Percentiles rank a stretch among this genome's conserved stretches.
Conservation (phyloP, 2,797 vertebrate genomes). For the Xenops minutus region DNA sequence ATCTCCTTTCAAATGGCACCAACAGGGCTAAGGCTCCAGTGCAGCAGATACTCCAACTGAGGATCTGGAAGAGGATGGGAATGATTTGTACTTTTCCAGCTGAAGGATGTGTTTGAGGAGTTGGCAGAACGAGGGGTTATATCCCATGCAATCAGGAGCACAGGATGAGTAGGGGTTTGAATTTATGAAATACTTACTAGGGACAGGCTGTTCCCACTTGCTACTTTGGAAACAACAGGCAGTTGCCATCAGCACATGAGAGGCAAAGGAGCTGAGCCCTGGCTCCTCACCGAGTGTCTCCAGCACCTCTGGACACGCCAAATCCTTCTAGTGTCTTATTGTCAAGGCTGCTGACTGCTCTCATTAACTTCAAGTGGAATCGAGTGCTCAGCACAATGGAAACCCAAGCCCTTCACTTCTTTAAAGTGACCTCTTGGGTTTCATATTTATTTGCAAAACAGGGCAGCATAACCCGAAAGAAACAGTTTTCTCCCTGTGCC, state of each 20-base stretch:
- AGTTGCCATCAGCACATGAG: neutral
- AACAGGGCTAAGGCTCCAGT: neutral
- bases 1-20: neutral
- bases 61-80: neutral
- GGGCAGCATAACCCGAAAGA: neutral
- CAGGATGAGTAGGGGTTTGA: neutral
- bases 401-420: constrained; percentile 4
- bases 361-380: constrained; percentile 59
- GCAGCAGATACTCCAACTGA: fast-evolving
- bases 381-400: constrained; percentile 39
- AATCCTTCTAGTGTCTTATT: neutral
- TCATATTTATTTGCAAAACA: constrained; percentile 40
- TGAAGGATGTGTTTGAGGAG: neutral
- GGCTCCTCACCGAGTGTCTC: neutral
- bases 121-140: neutral
- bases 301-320: constrained; percentile 23
- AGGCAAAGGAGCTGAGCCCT: neutral
- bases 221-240: neutral
- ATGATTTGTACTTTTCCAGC: neutral
- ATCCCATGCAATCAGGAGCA: neutral
- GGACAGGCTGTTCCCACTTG: neutral
- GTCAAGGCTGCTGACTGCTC: constrained; percentile 38
- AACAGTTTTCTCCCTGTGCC: neutral
- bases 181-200: neutral
- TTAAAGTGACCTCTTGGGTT: constrained; percentile 34